Base-by-base conservation (phyloP, 2,113 vertebrate species). In the Brienomyrus brachyistius region DNA sequence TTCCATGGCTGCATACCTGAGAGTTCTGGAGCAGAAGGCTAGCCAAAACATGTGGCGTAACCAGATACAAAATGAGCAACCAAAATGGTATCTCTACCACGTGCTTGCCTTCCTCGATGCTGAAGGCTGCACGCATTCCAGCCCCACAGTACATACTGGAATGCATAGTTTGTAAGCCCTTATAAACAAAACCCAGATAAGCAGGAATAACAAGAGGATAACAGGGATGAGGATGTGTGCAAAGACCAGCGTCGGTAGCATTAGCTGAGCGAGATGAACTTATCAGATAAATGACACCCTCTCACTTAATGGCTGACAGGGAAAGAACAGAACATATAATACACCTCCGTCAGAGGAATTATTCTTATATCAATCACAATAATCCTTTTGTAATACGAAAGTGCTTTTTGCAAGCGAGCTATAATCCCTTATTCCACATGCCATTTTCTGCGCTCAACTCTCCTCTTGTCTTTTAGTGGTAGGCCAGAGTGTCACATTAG, bases 331-430 rank as follows among this genome's bases (percentile, higher is more conserved):
- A 52, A 43, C 27, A 27, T 11, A 62, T 84, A 35, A 45, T 40
- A 15, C 77, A 31, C 74, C 77, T 89, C 40, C 10, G 45, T 27
- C 52, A 1, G 19, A n/a, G 40, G 77, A 83, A 89, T 56, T 89
- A 83, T 56, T 83, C 88, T 80, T 56, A 89, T 89, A 89, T 54
- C 50, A 80, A 83, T 85, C 51, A 89, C 62, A 88, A 50, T 88
- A 74, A 88, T 88, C 87, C 87, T 48, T 88, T 27, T 74, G 43
- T 70, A 84, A 84, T 84, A 89, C 23, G 59, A 83, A 85, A 83
- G 52, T 50, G 40, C 52, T 89, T 89, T 89, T 50, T 85, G 23
- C 51, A 83, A 85, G 77, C 31, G 54, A 89, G 89, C 52, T 83
- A 85, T 89, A 89, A 89, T 89, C 89, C 74, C 74, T 82, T 59